phyloP scores from a whole-genome alignment of 2,113 vertebrate genomes.

The Rattus norvegicus region GRCr8 NC_086023.1:88328501-88329000 shows the following conservation, averaged over 20 bases:
- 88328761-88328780: not conserved
- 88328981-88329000: not conserved
- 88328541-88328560: no score
- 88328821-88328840: not conserved
- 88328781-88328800: not conserved
- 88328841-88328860: not conserved
- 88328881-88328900: not conserved
- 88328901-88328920: not conserved
- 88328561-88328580: no score
- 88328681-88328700: no score
- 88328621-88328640: no score
- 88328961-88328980: not conserved
- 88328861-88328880: not conserved
- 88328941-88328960: no score
- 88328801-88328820: constrained; percentile 34
- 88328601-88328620: no score
- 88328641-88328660: no score
- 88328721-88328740: not conserved
- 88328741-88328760: not conserved
- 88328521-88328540: no score
- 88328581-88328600: no score
- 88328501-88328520: no score
- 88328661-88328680: no score
- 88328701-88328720: no score
- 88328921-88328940: not conserved